These are phyloP conservation scores for Lethenteron camtschaticum DNA, from an alignment of 2,113 vertebrate genomes.

Conservation along the genomic window DNA sequence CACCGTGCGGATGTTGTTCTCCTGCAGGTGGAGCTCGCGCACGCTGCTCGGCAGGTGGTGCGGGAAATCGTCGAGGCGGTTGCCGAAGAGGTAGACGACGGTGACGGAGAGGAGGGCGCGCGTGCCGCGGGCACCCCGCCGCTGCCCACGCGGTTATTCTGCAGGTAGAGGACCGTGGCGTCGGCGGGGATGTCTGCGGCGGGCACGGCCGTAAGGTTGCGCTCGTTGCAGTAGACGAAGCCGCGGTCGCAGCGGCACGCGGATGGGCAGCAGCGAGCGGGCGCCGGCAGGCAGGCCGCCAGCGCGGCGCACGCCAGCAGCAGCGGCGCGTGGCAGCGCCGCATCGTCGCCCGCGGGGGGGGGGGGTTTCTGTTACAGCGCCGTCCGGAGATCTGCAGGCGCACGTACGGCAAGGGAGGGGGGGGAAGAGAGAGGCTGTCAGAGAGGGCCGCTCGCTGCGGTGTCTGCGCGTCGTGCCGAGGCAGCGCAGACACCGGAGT, in stretches of 20 bases:
- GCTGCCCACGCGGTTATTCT: slow-evolving; percentile 78
- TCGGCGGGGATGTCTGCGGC: slow-evolving; percentile 43
- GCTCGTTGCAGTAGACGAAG: slow-evolving; percentile 86
- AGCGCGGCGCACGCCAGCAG: slow-evolving; percentile 19
- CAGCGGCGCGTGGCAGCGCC: slow-evolving; percentile 9
- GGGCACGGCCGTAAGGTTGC: slow-evolving; percentile 56
- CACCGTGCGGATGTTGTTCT: slow-evolving; percentile 66
- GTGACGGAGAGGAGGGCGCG: slow-evolving; percentile 30
- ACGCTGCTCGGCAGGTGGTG: slow-evolving; percentile 46
- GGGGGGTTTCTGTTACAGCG: slow-evolving; percentile 3
- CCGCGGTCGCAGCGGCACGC: slow-evolving; percentile 65
- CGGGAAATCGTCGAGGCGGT: slow-evolving; percentile 62
- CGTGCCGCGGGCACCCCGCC: slow-evolving; percentile 49
- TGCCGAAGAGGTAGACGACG: slow-evolving; percentile 79
- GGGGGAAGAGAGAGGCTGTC: not conserved
- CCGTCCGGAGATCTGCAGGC: not conserved
- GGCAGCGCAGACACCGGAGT: too few species aligned
- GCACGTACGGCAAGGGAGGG: not conserved
- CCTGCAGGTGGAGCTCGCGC: slow-evolving; percentile 71
- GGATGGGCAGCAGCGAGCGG: slow-evolving; percentile 30
- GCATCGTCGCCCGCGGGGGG: not conserved
- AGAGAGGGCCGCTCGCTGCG: not conserved
- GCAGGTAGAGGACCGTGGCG: slow-evolving; percentile 67
- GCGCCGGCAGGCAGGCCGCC: slow-evolving; percentile 12
- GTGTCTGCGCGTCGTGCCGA: too few species aligned